Percentiles rank a stretch among this genome's conserved stretches.
These are phyloP conservation scores for Andricus grossulariae DNA, from an alignment of 1,140 invertebrate genomes.

Conservation along the genomic window DNA sequence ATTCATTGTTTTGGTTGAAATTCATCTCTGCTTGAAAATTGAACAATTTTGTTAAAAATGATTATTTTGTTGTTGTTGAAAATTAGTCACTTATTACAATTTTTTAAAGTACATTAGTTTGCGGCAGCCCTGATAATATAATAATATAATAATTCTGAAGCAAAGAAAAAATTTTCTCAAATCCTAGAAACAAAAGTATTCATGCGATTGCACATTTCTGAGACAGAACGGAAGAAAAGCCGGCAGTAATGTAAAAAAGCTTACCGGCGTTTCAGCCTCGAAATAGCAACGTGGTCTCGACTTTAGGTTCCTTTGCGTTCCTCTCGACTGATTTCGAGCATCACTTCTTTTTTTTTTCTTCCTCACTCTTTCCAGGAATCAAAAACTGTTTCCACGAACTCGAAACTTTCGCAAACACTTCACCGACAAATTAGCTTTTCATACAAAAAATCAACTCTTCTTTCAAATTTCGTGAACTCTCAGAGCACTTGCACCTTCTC, in stretches of 20 bases:
- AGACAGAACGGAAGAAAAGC: slow-evolving; percentile 18
- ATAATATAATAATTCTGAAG: too few relatives aligned
- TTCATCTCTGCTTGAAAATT: too few relatives aligned
- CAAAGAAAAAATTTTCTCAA: not conserved
- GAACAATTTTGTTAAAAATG: too few relatives aligned
- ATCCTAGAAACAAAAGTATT: slow-evolving; percentile 22
- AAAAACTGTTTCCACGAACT: slow-evolving; percentile 4
- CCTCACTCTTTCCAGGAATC: slow-evolving; percentile 27
- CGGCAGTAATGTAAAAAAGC: slow-evolving; percentile 38
- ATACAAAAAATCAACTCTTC: too few relatives aligned
- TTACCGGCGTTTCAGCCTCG: slow-evolving; percentile 56
- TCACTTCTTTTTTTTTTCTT: slow-evolving; percentile 44
- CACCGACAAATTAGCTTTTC: not conserved
- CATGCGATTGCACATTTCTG: slow-evolving; percentile 7
- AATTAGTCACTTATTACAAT: too few relatives aligned
- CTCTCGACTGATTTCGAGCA: slow-evolving; percentile 42
- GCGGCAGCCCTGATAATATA: too few relatives aligned
- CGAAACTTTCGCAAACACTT: slow-evolving; percentile 22
- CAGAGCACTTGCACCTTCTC: too few relatives aligned
- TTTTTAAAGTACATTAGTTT: too few relatives aligned
- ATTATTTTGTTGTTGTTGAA: too few relatives aligned
- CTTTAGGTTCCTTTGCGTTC: slow-evolving; percentile 50
- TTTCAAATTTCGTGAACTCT: too few relatives aligned
- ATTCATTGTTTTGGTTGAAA: too few relatives aligned
- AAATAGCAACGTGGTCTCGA: slow-evolving; percentile 57